These are phyloP conservation scores for Nudaria mundana DNA, from an alignment of 2,888 invertebrate genomes.

Conservation along the genomic window DNA sequence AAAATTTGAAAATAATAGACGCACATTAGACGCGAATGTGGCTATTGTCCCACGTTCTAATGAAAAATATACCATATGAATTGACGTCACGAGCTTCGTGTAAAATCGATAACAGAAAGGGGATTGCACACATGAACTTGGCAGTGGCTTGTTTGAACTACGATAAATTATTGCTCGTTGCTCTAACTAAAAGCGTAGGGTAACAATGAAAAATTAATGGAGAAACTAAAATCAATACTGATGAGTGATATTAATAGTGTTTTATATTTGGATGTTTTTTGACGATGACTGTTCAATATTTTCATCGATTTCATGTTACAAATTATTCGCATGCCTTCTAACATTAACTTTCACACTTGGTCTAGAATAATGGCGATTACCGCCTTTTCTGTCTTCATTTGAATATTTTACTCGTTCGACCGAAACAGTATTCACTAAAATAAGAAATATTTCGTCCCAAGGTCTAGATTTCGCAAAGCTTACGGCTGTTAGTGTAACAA, in stretches of 20 bases:
- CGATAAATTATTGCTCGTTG: no score
- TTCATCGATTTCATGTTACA: neutral
- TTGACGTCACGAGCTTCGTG: slow-evolving; percentile 54
- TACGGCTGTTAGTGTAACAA: slow-evolving; percentile 21
- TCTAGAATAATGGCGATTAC: neutral
- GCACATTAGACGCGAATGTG: slow-evolving; percentile 41
- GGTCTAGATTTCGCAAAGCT: slow-evolving; percentile 2
- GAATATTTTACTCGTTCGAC: neutral
- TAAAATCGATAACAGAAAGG: slow-evolving; percentile 48
- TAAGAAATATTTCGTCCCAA: neutral
- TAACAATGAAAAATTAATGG: neutral
- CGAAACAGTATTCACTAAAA: neutral
- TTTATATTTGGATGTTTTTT: no score
- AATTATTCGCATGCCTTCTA: neutral
- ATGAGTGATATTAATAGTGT: no score
- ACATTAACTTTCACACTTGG: neutral
- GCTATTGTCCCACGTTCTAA: slow-evolving; percentile 46
- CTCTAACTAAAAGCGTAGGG: no score
- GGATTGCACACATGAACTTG: slow-evolving; percentile 50
- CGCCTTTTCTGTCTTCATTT: neutral
- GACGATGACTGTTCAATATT: no score
- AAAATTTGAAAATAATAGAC: slow-evolving; percentile 64
- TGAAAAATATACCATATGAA: slow-evolving; percentile 56
- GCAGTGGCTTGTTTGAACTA: slow-evolving; percentile 22
- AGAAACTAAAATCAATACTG: no score